These are phyloP conservation scores for Bugulina stolonifera DNA, from an alignment of 2,888 invertebrate genomes.

Conservation along the genomic window DNA sequence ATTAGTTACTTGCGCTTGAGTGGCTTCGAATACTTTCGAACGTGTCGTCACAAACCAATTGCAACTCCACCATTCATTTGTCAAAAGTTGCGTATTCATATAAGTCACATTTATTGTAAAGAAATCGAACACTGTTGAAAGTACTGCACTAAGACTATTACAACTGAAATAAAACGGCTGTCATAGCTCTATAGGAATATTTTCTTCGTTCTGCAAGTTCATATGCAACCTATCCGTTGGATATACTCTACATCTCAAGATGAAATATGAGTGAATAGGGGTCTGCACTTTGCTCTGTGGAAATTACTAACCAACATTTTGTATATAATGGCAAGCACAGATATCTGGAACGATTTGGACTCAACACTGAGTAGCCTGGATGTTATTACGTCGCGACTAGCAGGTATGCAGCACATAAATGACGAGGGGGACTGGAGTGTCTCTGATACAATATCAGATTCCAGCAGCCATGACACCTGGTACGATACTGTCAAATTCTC, in stretches of 20 bases:
- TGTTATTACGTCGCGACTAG: slow-evolving; percentile 13
- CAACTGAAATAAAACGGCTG: too few relatives aligned
- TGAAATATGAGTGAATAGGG: too few relatives aligned
- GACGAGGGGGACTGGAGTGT: slow-evolving; percentile 22
- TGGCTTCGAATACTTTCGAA: not conserved
- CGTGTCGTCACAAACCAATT: not conserved
- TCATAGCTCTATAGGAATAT: too few relatives aligned
- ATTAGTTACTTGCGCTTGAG: not conserved
- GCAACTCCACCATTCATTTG: not conserved
- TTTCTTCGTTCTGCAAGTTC: too few relatives aligned
- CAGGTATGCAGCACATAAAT: slow-evolving; percentile 19
- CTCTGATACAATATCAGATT: slow-evolving; percentile 21
- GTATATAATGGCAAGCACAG: not conserved
- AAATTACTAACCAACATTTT: too few relatives aligned
- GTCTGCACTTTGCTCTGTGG: too few relatives aligned
- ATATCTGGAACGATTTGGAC: slow-evolving; percentile 19
- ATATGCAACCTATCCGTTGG: too few relatives aligned
- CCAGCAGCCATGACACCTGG: slow-evolving; percentile 24
- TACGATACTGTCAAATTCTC: slow-evolving; percentile 9
- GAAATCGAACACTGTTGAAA: too few relatives aligned
- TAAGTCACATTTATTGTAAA: too few relatives aligned
- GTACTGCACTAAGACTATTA: too few relatives aligned
- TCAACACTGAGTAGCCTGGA: slow-evolving; percentile 14
- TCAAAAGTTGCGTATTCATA: too few relatives aligned
- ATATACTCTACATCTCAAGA: too few relatives aligned